phyloP scores from a whole-genome alignment of 2,888 invertebrate species.

The Tachina grossa region DNA sequence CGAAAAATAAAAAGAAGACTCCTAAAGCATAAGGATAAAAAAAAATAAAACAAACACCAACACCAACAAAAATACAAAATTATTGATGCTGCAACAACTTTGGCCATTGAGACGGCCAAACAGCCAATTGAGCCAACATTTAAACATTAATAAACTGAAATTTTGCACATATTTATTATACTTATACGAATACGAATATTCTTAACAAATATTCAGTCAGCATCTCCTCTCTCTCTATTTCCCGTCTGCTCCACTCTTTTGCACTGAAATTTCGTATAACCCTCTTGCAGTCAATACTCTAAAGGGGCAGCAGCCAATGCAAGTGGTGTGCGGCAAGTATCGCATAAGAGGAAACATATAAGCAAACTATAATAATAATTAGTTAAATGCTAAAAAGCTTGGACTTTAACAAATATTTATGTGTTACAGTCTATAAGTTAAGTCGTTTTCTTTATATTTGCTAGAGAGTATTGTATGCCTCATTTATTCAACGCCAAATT shows the following conservation, averaged over 20 bases:
- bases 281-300: slow-evolving; percentile 12
- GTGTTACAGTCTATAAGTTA: slow-evolving; percentile 50
- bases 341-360: slow-evolving; percentile 41
- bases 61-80: not conserved
- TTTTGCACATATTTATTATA: slow-evolving; percentile 46
- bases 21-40: slow-evolving; percentile 14
- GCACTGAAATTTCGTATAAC: not conserved
- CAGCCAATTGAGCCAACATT: slow-evolving; percentile 45
- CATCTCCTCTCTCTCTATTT: slow-evolving; percentile 8
- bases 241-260: not conserved
- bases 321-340: slow-evolving; percentile 10
- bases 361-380: slow-evolving; percentile 70
- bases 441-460: slow-evolving; percentile 29
- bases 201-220: slow-evolving; percentile 43
- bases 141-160: slow-evolving; percentile 64
- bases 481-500: slow-evolving; percentile 67
- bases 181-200: slow-evolving; percentile 27
- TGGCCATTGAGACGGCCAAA: slow-evolving; percentile 29
- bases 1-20: slow-evolving; percentile 52
- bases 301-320: not conserved
- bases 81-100: slow-evolving; percentile 56
- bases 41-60: slow-evolving; percentile 6
- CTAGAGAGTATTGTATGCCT: slow-evolving; percentile 23
- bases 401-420: slow-evolving; percentile 69
- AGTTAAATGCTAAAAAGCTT: slow-evolving; percentile 71